Percentiles rank a stretch among this genome's conserved stretches.
Conservation (phyloP, 2,888 invertebrate species). For the Metopia argyrocephala region DNA sequence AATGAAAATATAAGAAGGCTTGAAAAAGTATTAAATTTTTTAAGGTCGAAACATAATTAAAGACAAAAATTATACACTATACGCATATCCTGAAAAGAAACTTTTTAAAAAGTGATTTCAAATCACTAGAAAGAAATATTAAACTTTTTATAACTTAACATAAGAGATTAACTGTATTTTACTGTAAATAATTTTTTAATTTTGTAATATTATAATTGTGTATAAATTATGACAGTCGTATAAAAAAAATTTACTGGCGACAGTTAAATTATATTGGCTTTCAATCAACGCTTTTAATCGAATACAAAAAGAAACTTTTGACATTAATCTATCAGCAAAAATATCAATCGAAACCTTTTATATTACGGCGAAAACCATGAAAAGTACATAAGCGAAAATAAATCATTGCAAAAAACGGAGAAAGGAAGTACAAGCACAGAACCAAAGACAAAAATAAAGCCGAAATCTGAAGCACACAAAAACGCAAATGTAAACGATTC, state of each 20-base stretch:
- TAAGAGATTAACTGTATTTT: too few relatives aligned
- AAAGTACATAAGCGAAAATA: slow-evolving; percentile 22
- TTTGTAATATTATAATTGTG: too few relatives aligned
- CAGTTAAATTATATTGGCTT: background rate
- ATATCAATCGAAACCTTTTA: slow-evolving; percentile 56
- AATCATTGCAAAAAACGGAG: slow-evolving; percentile 34
- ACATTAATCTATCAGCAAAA: slow-evolving; percentile 58
- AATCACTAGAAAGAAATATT: too few relatives aligned
- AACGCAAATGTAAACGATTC: slow-evolving; percentile 32
- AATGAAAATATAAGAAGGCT: too few relatives aligned
- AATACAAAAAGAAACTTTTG: slow-evolving; percentile 44
- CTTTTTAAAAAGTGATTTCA: too few relatives aligned
- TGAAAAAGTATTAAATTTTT: too few relatives aligned
- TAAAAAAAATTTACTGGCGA: slow-evolving; percentile 10
- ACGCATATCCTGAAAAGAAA: too few relatives aligned
- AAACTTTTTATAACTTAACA: too few relatives aligned
- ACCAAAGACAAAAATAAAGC: slow-evolving; percentile 5
- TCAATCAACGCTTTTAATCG: background rate
- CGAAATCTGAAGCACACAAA: slow-evolving; percentile 31
- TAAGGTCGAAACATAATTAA: too few relatives aligned
- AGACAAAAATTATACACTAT: too few relatives aligned
- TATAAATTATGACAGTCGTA: too few relatives aligned
- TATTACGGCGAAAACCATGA: slow-evolving; percentile 26
- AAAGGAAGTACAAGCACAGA: slow-evolving; percentile 16
- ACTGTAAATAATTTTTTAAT: too few relatives aligned